phyloP scores from a whole-genome alignment of 2,113 vertebrate genomes.

The Ceuthmochares aereus region DNA sequence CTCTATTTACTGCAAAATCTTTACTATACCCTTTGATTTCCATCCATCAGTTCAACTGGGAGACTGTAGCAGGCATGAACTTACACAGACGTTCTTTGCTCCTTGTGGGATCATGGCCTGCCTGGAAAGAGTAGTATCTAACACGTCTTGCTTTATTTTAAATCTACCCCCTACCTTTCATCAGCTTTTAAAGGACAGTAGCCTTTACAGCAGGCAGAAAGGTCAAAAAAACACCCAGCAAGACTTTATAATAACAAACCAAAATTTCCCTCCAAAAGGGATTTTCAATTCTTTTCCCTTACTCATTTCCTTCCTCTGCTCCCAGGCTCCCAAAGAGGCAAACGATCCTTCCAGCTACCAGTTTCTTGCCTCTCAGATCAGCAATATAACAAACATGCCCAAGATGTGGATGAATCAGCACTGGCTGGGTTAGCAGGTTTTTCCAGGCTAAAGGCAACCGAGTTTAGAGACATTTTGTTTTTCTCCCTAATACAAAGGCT shows the following conservation, averaged over 20 bases:
- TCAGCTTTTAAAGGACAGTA: slow-evolving; percentile 6
- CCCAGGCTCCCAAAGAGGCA: slow-evolving; percentile 37
- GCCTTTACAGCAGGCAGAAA: slow-evolving; percentile 25
- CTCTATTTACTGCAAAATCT: background rate
- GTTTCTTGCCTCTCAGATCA: slow-evolving; percentile 1
- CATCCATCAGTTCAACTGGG: background rate
- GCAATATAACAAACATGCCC: slow-evolving; percentile 13
- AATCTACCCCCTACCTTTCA: slow-evolving; percentile 6
- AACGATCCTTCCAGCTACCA: background rate
- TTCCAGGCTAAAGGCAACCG: slow-evolving; percentile 30
- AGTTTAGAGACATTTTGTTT: slow-evolving; percentile 1
- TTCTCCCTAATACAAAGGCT: slow-evolving; percentile 20
- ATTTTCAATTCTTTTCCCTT: slow-evolving; percentile 29
- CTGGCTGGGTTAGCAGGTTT: background rate
- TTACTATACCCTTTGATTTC: background rate
- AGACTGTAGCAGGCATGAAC: background rate
- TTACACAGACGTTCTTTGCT: background rate
- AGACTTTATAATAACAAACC: slow-evolving; percentile 44
- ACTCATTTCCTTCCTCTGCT: slow-evolving; percentile 57
- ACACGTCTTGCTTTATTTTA: background rate
- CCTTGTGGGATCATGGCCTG: background rate
- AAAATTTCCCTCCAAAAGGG: background rate
- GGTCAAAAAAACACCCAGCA: slow-evolving; percentile 48
- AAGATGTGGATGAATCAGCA: background rate
- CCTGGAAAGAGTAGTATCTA: background rate